Evolutionary conservation across 2,113 vertebrate genomes (phyloP).

Genomic region (Melanerpes formicivorus): DNA sequence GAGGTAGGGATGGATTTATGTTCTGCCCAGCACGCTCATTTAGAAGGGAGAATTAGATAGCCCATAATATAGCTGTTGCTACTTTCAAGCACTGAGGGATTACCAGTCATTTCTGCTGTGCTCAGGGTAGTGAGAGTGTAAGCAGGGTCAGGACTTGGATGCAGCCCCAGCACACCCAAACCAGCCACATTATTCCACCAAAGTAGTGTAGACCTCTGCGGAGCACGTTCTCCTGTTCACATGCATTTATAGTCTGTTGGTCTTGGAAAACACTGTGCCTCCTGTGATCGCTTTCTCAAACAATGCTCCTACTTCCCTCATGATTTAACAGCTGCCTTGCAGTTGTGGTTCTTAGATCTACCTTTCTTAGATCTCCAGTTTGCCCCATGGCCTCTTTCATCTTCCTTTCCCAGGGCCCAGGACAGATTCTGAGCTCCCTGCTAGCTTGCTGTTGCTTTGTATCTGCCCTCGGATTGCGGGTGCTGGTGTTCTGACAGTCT

Average conservation of each 20-base stretch:
- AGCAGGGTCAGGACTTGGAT: not conserved
- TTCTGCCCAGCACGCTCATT: not conserved
- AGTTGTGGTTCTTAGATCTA: slow-evolving; percentile 43
- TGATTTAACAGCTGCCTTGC: slow-evolving; percentile 34
- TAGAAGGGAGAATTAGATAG: slow-evolving; percentile 5
- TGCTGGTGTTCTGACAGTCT: slow-evolving; percentile 46
- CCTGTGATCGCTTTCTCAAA: not conserved
- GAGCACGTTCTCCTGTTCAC: not conserved
- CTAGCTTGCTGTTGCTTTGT: slow-evolving; percentile 15
- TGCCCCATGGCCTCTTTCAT: slow-evolving; percentile 52
- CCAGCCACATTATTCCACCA: not conserved
- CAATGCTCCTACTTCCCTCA: not conserved
- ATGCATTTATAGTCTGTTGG: not conserved
- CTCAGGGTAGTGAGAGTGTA: not conserved
- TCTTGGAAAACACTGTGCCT: slow-evolving; percentile 27
- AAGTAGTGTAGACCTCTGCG: not conserved
- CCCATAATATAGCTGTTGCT: not conserved
- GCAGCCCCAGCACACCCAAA: not conserved
- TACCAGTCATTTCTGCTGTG: not conserved
- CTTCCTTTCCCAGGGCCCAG: slow-evolving; percentile 11
- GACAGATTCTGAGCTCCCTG: slow-evolving; percentile 25
- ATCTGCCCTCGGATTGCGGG: not conserved
- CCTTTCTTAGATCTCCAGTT: slow-evolving; percentile 40
- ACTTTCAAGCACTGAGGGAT: not conserved
- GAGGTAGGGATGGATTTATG: slow-evolving; percentile 51